Percentiles rank a stretch among this genome's conserved stretches.
Conservation (phyloP, 35 echinoderm and acorn worm species). For the Ophiothrix spiculata region DNA sequence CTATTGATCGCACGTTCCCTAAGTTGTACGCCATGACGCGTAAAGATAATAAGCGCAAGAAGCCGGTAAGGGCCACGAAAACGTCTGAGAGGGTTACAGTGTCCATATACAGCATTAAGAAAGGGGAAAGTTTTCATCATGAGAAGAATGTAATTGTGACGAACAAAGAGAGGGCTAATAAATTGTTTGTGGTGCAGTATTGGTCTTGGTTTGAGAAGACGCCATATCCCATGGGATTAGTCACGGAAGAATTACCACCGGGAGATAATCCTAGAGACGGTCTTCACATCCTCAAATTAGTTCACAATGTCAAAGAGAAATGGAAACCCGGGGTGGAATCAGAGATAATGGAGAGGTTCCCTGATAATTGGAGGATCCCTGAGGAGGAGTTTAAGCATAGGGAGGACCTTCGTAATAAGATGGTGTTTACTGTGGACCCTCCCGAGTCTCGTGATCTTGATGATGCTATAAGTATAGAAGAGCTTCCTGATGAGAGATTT, state of each 20-base stretch:
- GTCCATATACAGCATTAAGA: conserved; percentile 13
- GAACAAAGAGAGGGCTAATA: conserved; percentile 49
- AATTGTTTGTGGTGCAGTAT: conserved; percentile 51
- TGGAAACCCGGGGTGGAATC: background rate
- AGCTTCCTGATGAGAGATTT: conserved; percentile 1
- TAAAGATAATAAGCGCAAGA: background rate
- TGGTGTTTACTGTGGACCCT: conserved; percentile 78
- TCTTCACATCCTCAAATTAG: conserved; percentile 68
- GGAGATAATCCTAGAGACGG: conserved; percentile 47
- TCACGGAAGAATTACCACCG: conserved; percentile 55
- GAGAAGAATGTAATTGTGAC: background rate
- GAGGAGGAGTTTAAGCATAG: conserved; percentile 46
- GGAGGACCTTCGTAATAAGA: conserved; percentile 39
- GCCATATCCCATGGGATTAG: conserved; percentile 66
- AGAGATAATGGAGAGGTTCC: conserved; percentile 31
- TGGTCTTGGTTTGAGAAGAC: conserved; percentile 35
- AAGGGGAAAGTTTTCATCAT: background rate
- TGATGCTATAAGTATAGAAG: conserved; percentile 67
- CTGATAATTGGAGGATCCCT: conserved; percentile 72
- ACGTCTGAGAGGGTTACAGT: background rate
- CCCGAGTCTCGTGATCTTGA: conserved; percentile 67
- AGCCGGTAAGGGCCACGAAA: background rate
- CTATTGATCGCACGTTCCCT: conserved; percentile 51
- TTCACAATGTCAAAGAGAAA: conserved; percentile 65
- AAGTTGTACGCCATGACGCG: conserved; percentile 32